These are phyloP conservation scores for Eutolmus rufibarbis DNA, from an alignment of 2,888 invertebrate species.

Conservation along the genomic window DNA sequence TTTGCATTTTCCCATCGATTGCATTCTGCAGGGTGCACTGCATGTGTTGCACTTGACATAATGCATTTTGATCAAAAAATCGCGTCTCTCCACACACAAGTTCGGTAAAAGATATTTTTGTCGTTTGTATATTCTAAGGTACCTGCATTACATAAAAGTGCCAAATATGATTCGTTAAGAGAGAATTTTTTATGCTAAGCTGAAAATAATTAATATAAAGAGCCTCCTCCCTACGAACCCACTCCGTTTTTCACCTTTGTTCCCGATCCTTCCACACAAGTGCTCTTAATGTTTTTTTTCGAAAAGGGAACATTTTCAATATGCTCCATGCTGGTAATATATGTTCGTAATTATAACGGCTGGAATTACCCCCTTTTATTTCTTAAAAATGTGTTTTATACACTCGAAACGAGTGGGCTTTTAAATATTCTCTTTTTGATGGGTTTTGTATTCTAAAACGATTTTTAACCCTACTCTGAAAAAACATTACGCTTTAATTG, in stretches of 20 bases:
- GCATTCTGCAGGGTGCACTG: neutral
- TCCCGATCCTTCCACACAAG: neutral
- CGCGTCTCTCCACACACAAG: neutral
- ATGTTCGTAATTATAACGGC: neutral
- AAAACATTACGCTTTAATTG: neutral
- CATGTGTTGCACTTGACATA: neutral
- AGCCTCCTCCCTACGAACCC: neutral
- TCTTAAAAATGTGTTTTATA: neutral
- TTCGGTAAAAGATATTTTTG: neutral
- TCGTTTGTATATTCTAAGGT: neutral
- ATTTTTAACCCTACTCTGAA: neutral
- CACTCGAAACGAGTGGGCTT: neutral
- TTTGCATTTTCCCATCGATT: neutral
- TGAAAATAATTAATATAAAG: neutral
- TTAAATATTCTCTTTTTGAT: neutral
- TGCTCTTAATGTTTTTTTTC: neutral
- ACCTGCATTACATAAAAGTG: neutral
- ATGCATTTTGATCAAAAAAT: neutral
- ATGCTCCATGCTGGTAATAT: neutral
- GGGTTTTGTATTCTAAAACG: neutral
- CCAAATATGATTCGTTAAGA: neutral
- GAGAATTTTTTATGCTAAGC: neutral
- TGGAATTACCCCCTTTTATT: neutral
- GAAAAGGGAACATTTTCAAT: neutral
- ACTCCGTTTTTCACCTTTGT: neutral